Evolutionary conservation across 53 echinoderm and acorn worm species (phyloP), one percentile per base, ranked within the genome.

Genomic region (Echinarachnius parma): DNA sequence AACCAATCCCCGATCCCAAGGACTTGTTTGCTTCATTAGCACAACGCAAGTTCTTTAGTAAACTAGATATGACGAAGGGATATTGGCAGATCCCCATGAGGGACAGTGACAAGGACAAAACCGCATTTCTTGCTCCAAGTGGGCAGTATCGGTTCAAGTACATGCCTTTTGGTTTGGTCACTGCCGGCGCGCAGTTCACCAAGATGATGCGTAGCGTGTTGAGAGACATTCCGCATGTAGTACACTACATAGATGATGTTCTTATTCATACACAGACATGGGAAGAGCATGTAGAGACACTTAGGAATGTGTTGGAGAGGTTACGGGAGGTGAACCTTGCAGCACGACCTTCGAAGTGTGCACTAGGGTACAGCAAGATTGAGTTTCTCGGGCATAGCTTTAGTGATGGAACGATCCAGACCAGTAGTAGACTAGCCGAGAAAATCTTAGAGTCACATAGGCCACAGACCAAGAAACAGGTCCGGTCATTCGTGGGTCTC

Each of bases 131-230:
- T 25, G 83, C 83, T 2, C 79, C 74, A 27, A 42, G 35, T 0
- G 83, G 88, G 15, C 68, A 79, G 21, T 88, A 83, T 69, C 34
- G 66, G 61, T 89, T 89, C 31, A 62, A 67, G 31, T 66, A 64
- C 4, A 89, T 89, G 89, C 89, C 89, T 16, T 89, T 84, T 64
- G 84, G 89, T 31, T 26, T 89, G 26, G 89, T 89, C 0, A 89
- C 77, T 19, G 65, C 79, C 22, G 77, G 81, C 2, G 84, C 89
- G 3, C 62, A 80, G 11, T 89, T 89, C 34, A 80, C 66, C 56
- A 80, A 58, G 36, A 62, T 82, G 13, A 82, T 88, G 89, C 44
- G 89, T 7, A 46, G 14, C 13, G 53, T 89, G 11, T 71, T 89
- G 36, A 56, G 63, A 24, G 84, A 64, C 30, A 48, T 84, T 60